Evolutionary conservation across 2,888 invertebrate genomes (phyloP).

Genomic region (Herminia tarsipennalis): DNA sequence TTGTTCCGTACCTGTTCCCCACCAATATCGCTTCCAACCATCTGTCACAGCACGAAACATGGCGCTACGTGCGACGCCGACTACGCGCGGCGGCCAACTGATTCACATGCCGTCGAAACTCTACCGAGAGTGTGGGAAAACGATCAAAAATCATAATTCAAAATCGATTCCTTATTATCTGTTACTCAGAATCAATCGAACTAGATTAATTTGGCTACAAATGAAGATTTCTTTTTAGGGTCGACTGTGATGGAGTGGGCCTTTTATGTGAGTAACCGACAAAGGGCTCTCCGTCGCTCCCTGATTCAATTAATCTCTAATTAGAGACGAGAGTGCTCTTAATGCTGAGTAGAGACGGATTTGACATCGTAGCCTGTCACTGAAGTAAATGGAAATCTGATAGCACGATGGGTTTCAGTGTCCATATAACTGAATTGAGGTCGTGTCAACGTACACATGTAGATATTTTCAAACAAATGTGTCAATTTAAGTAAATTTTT

Average conservation of each 20-base stretch:
- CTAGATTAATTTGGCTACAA: slow-evolving; percentile 23
- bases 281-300: slow-evolving; percentile 67
- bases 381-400: slow-evolving; percentile 78
- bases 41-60: slow-evolving; percentile 80
- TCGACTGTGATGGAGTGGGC: slow-evolving; percentile 40
- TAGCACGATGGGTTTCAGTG: slow-evolving; percentile 63
- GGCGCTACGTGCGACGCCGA: slow-evolving; percentile 68
- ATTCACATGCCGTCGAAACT: slow-evolving; percentile 43
- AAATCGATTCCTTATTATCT: slow-evolving; percentile 27
- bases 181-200: slow-evolving; percentile 20
- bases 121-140: slow-evolving; percentile 43
- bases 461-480: too few species aligned
- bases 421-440: slow-evolving; percentile 63
- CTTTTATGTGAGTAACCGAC: slow-evolving; percentile 56
- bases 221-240: slow-evolving; percentile 37
- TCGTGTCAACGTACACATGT: slow-evolving; percentile 43
- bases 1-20: slow-evolving; percentile 82
- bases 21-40: slow-evolving; percentile 82
- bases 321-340: slow-evolving; percentile 82
- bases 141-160: slow-evolving; percentile 50
- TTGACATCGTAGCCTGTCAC: slow-evolving; percentile 76
- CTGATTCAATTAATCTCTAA: slow-evolving; percentile 83
- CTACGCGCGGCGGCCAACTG: slow-evolving; percentile 76
- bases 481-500: slow-evolving; percentile 16
- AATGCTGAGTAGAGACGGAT: slow-evolving; percentile 75